Conservation (phyloP, 2,797 vertebrate genomes). For the Austrolebias charrua region DNA sequence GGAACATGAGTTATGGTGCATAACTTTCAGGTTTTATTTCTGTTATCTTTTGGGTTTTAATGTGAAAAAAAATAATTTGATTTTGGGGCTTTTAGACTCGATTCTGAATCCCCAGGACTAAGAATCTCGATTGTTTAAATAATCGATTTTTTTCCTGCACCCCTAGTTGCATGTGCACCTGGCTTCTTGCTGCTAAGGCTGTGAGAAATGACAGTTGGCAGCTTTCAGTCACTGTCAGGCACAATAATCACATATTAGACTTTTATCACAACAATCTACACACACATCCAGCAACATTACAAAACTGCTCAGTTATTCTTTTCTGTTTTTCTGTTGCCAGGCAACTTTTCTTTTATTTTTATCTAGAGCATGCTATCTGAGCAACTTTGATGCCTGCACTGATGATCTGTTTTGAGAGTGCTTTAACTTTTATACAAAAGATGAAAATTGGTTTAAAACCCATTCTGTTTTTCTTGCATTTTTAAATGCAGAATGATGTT, state of each 20-base stretch:
- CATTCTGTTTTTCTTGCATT: slow-evolving; percentile 1
- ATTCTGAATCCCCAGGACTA: too few relatives aligned
- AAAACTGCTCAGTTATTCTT: slow-evolving; percentile 18
- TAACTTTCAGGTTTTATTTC: too few relatives aligned
- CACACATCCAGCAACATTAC: slow-evolving; percentile 18
- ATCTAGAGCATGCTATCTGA: slow-evolving; percentile 17
- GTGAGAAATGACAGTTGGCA: slow-evolving; percentile 23
- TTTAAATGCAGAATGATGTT: not conserved
- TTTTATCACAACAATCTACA: slow-evolving; percentile 26
- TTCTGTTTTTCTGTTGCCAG: slow-evolving; percentile 40
- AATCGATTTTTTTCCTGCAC: too few relatives aligned
- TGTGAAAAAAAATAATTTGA: too few relatives aligned
- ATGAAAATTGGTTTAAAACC: slow-evolving; percentile 7
- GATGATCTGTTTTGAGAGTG: slow-evolving; percentile 34
- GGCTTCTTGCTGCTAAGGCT: slow-evolving; percentile 13
- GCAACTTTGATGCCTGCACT: slow-evolving; percentile 24
- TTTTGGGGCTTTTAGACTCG: too few relatives aligned
- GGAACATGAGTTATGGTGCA: too few relatives aligned
- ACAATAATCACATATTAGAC: slow-evolving; percentile 48
- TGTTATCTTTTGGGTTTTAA: too few relatives aligned
- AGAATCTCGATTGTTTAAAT: too few relatives aligned
- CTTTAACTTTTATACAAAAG: slow-evolving; percentile 23
- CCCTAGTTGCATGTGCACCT: not conserved
- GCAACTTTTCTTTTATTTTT: slow-evolving; percentile 50
- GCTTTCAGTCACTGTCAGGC: slow-evolving; percentile 27